Conservation (phyloP, 2,797 vertebrate genomes). For the Phrynocephalus forsythii region DNA sequence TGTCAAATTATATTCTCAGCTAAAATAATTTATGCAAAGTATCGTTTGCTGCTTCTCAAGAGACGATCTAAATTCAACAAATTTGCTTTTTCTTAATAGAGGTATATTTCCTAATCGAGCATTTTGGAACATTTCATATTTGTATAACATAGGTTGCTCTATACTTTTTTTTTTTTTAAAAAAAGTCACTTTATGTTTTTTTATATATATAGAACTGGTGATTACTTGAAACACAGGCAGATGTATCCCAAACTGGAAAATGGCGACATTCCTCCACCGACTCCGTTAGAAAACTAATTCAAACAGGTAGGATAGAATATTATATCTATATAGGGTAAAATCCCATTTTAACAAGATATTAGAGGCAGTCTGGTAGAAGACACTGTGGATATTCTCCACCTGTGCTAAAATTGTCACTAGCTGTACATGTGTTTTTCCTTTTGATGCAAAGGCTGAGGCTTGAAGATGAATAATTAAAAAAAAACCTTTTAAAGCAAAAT, state of each 20-base stretch:
- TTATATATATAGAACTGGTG: constrained; percentile 74
- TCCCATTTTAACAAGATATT: too few species aligned
- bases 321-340: not conserved
- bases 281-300: constrained; percentile 86
- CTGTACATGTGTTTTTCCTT: too few species aligned
- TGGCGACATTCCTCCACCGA: constrained; percentile 79
- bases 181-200: constrained; percentile 47
- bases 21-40: not conserved
- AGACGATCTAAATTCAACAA: not conserved
- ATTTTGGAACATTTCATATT: not conserved
- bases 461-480: too few species aligned
- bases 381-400: too few species aligned
- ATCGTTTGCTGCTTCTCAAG: not conserved
- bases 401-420: too few species aligned
- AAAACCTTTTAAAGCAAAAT: not conserved
- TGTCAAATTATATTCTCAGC: not conserved
- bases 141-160: constrained; percentile 22
- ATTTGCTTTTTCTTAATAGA: not conserved
- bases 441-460: too few species aligned
- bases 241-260: constrained; percentile 87
- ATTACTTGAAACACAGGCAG: constrained; percentile 82
- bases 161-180: not conserved
- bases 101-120: not conserved
- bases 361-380: too few species aligned
- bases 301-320: constrained; percentile 80